Conservation (phyloP, 2,888 invertebrate species). For the Leptopilina myrica region DNA sequence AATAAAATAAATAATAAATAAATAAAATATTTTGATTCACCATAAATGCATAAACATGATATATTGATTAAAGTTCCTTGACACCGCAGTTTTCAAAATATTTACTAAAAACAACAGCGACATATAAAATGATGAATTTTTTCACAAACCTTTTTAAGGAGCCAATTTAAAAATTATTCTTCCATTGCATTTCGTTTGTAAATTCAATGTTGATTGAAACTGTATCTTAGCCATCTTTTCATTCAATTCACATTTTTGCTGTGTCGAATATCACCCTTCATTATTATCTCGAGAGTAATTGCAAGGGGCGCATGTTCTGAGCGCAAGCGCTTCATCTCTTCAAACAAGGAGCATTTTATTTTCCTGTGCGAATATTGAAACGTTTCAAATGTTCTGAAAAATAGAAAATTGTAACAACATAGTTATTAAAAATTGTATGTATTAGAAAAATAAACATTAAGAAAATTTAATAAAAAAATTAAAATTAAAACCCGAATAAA, state of each 20-base stretch:
- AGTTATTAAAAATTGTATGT: no score
- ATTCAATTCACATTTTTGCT: slow-evolving; percentile 49
- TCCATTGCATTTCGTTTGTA: slow-evolving; percentile 29
- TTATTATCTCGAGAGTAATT: slow-evolving; percentile 32
- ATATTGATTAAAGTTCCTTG: slow-evolving; percentile 26
- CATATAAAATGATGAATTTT: neutral
- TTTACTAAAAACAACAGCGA: neutral
- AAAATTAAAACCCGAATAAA: no score
- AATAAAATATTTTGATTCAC: slow-evolving; percentile 1
- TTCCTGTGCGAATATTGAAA: neutral
- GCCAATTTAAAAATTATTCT: slow-evolving; percentile 41
- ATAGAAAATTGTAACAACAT: no score
- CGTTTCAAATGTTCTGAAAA: neutral
- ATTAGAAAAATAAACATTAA: no score
- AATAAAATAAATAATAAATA: neutral
- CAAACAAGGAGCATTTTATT: neutral
- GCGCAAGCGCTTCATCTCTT: slow-evolving; percentile 50
- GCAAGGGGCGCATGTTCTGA: slow-evolving; percentile 50
- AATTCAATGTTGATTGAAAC: slow-evolving; percentile 43
- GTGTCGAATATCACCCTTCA: slow-evolving; percentile 49
- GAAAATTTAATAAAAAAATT: no score
- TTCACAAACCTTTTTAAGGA: slow-evolving; percentile 51
- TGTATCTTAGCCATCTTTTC: slow-evolving; percentile 32
- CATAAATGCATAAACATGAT: neutral
- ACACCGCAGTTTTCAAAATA: neutral